Evolutionary conservation across 2,113 vertebrate species (phyloP), one percentile per base, ranked within the genome.

Genomic region (Brachyhypopomus occidentalis): DNA sequence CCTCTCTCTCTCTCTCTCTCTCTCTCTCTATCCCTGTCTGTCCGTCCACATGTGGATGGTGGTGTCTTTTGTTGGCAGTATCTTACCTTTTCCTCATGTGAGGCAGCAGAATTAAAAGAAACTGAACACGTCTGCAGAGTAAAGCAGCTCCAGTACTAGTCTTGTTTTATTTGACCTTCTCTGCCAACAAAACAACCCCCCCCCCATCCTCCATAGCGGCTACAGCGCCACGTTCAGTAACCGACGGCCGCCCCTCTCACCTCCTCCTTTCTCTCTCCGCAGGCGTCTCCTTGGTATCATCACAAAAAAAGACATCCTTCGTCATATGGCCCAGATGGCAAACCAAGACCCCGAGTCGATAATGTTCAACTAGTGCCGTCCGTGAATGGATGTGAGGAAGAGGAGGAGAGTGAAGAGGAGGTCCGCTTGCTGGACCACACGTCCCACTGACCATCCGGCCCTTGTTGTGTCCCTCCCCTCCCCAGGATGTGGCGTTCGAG

Each of bases 271-370:
- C 92, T 78, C 63, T 56, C 84, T 48, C 88, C 94, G 62, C 93
- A 99, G 98, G 91, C 97, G 97, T 88, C 97, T 99, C 92, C 97
- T 99, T 95, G 98, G 98, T 93, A 96, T 99, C 92, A 95, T 99
- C 92, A 99, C 98, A 96, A 99, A 99, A 97, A 99, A 99, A 97
- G 98, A 99, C 92, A 99, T 99, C 93, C 98, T 99, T 60, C 97
- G 98, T 93, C 97, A 99, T 94, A 99, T 98, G 97, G 98, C 97
- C 92, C 98, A 99, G 94, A 99, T 96, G 96, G 96, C 98, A 94
- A 96, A 98, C 92, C 95, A 96, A 94, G 98, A 99, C 87, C 98
- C 98, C 91, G 95, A 96, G 90, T 97, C 95, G 92, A 98, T 99
- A 93, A 98, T 99, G 97, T 99, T 99, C 97, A 98, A 99, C 94